phyloP scores from a whole-genome alignment of 2,888 invertebrate genomes.

The Dioctria linearis region DNA sequence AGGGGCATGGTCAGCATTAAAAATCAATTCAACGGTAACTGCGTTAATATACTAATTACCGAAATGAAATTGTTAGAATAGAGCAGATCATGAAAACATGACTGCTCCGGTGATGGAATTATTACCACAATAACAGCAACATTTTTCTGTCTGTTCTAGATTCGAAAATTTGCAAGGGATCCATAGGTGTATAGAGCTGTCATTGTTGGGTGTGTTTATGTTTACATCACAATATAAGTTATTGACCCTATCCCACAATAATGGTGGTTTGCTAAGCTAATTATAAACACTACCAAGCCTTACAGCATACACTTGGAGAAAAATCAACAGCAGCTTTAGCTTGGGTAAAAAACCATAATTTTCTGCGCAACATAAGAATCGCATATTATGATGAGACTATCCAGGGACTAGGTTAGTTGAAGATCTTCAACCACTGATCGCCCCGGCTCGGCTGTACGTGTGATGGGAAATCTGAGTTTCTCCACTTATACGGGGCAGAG shows the following conservation, averaged over 20 bases:
- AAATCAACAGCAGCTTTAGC: slow-evolving; percentile 18
- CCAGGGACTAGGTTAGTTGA: neutral
- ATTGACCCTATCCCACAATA: slow-evolving; percentile 26
- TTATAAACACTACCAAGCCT: neutral
- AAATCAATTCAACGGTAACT: no score
- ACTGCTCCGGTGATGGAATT: no score
- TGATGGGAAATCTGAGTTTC: neutral
- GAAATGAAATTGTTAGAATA: no score
- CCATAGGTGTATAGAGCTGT: no score
- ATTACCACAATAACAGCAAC: no score
- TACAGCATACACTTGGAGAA: neutral
- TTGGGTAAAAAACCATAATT: slow-evolving; percentile 20
- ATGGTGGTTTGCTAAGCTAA: slow-evolving; percentile 3
- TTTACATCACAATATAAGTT: slow-evolving; percentile 27
- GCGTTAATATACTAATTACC: no score
- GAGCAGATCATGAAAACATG: no score
- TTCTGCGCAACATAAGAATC: neutral
- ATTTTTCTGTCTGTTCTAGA: no score
- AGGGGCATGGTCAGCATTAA: no score
- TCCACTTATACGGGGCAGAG: slow-evolving; percentile 1
- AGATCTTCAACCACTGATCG: neutral
- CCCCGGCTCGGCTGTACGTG: neutral
- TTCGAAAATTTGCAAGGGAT: no score
- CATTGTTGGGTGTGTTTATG: neutral
- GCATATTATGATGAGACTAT: neutral